These are phyloP conservation scores for Cotesia congregata DNA, from an alignment of 2,888 invertebrate genomes.

Conservation along the genomic window DNA sequence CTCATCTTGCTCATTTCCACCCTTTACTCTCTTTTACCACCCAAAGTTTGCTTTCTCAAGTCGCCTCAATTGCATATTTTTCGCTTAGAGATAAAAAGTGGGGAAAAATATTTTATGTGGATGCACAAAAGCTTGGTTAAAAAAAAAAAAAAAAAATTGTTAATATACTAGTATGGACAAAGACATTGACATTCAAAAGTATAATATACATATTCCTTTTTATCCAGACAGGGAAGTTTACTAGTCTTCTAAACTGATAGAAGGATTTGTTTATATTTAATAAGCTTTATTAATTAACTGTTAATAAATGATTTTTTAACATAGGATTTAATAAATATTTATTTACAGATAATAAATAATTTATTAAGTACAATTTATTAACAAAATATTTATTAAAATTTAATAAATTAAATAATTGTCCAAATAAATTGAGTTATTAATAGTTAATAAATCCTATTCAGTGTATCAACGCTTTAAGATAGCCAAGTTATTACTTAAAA, in stretches of 20 bases:
- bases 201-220: conserved; percentile 45
- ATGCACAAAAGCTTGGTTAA: neutral
- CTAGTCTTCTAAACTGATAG: too few relatives aligned
- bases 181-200: conserved; percentile 68
- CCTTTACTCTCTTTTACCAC: conserved; percentile 47
- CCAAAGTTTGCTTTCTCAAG: neutral
- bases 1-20: conserved; percentile 63
- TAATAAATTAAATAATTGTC: conserved; percentile 19
- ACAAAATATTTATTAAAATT: conserved; percentile 26
- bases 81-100: neutral
- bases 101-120: neutral
- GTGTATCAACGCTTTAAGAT: too few relatives aligned
- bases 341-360: too few relatives aligned
- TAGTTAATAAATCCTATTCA: too few relatives aligned
- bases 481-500: too few relatives aligned
- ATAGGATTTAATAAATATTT: too few relatives aligned
- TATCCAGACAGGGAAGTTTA: conserved; percentile 53
- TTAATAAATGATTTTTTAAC: too few relatives aligned
- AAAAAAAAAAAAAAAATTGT: neutral
- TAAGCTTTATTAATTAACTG: too few relatives aligned
- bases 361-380: too few relatives aligned
- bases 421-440: too few relatives aligned
- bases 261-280: too few relatives aligned
- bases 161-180: conserved; percentile 52
- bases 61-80: neutral